Base-by-base conservation (phyloP, 2,113 vertebrate genomes). In the Coregonus clupeaformis region DNA sequence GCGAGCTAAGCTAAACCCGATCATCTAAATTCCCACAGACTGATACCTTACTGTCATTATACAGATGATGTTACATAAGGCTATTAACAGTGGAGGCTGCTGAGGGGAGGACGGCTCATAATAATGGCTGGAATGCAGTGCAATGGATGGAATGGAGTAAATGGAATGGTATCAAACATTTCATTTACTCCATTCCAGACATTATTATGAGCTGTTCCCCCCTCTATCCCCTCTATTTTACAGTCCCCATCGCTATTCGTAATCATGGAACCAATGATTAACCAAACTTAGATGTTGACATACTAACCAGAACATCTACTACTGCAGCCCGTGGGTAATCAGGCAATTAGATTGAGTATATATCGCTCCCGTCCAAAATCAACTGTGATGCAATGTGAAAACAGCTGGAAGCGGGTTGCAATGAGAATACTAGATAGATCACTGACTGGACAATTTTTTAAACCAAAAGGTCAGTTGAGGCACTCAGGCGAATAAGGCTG, bases 261-360 rank as follows among this genome's bases (percentile, higher is more conserved):
- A 73, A 47, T 68, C 29, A 71, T 1, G 18, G 68, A 5, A 6
- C 2, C 27, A 16, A 49, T 72, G 80, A 83, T 84, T 81, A 75
- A 6, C 13, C 9, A 52, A 63, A 78, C 70, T 81, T 30, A 79
- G 67, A 11, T 20, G 64, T 5, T 82, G 78, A 80, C 63, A 69
- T 59, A 7, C 30, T 68, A 73, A 68, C 63, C 75, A 24, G 25
- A 42, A 16, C 14, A 47, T n/a, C 57, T 59, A 59, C n/a, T n/a
- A 14, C 18, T 7, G 57, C n/a, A 7, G 57, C 57, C 7, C 63
- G 12, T 6, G 49, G 64, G 67, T 63, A 72, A 78, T 69, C 60
- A 81, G 72, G 76, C 73, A 5, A 52, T 72, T 69, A 12, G 47
- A 69, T 32, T 2, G 16, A 70, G 25, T 29, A 9, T 20, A 55